phyloP scores from a whole-genome alignment of 2,888 invertebrate genomes.

The Drosophila limbata region DNA sequence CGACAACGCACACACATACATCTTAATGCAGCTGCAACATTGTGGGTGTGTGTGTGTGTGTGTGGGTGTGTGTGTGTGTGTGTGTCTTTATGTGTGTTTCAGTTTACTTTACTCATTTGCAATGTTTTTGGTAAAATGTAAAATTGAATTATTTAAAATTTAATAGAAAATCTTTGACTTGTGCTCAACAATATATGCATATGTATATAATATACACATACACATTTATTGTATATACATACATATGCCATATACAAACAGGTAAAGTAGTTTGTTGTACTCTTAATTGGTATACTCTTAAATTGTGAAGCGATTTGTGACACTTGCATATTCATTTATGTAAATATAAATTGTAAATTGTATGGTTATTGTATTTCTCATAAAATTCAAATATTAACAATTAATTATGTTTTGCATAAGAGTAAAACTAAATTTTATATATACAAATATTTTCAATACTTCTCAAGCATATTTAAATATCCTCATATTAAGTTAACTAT shows the following conservation, averaged over 20 bases:
- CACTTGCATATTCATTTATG: background rate
- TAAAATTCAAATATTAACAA: too few relatives aligned
- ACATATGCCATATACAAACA: conserved; percentile 20
- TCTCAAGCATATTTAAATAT: conserved; percentile 25
- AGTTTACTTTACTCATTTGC: conserved; percentile 78
- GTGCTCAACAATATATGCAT: conserved; percentile 56
- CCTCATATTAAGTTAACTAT: background rate
- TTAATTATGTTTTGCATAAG: too few relatives aligned
- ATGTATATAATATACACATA: conserved; percentile 21
- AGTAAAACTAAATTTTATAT: too few relatives aligned
- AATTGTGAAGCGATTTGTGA: background rate
- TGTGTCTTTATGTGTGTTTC: conserved; percentile 28
- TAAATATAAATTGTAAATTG: background rate
- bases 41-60: background rate
- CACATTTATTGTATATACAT: conserved; percentile 3
- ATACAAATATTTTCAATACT: background rate
- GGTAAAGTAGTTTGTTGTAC: conserved; percentile 20
- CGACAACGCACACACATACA: conserved; percentile 18
- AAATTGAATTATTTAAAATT: conserved; percentile 81
- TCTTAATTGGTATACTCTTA: background rate
- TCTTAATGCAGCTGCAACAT: conserved; percentile 48
- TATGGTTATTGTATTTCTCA: background rate
- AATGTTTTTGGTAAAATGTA: conserved; percentile 79
- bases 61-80: conserved; percentile 4
- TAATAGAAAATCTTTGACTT: conserved; percentile 80